These are phyloP conservation scores for Coturnix japonica DNA, from an alignment of 2,113 vertebrate genomes.

Conservation along the genomic window DNA sequence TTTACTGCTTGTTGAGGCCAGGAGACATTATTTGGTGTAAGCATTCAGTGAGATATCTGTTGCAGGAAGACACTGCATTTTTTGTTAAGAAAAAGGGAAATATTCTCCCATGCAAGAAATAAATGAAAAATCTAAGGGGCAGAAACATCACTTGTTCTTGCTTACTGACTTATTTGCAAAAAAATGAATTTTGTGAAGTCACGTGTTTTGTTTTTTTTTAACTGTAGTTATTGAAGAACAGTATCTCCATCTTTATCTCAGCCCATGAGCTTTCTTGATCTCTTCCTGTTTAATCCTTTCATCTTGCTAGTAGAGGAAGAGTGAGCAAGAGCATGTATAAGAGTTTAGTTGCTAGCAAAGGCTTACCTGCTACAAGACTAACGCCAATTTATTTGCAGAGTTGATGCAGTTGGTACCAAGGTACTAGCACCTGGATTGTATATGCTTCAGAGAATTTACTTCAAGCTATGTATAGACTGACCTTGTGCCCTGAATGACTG, in stretches of 20 bases:
- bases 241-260: neutral
- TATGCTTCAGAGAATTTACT: fast-evolving
- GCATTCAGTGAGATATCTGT: neutral
- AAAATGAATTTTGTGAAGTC: neutral
- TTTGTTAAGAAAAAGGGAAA: neutral
- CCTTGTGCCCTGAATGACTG: neutral
- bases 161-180: neutral
- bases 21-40: neutral
- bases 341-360: neutral
- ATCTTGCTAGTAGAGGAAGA: neutral
- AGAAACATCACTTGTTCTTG: neutral
- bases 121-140: neutral
- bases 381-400: neutral
- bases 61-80: neutral
- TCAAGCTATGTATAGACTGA: neutral
- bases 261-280: neutral
- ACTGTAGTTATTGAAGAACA: neutral
- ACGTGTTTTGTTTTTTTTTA: neutral
- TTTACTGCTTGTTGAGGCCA: neutral
- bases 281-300: neutral
- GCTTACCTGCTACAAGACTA: neutral
- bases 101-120: neutral
- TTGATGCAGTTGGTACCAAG: neutral
- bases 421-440: neutral
- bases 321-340: neutral